Base-by-base conservation (phyloP, 2,113 vertebrate species). In the Pampusana beccarii region DNA sequence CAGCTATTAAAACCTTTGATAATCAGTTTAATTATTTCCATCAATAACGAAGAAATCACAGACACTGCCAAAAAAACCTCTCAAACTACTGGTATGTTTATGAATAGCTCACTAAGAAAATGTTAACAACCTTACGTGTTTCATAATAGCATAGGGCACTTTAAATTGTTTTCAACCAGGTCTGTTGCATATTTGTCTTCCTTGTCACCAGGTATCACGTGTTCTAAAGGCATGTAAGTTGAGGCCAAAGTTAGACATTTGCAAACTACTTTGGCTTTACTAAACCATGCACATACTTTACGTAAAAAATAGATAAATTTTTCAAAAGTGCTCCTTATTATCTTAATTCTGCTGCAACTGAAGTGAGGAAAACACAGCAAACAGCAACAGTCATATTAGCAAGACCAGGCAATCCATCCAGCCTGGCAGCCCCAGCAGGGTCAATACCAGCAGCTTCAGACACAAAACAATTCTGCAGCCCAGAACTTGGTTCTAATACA, bases 341-440 rank as follows among this genome's bases (percentile, higher is more conserved):
- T 40, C 38, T 61, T 65, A 70, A 34, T 78, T 70, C 50, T 91
- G 15, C 60, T 48, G 23, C 69, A 70, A 29, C 18, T 25, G 14
- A 88, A 86, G 31, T 56, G 51, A 81, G 33, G 26, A 65, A 70
- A 80, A 29, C 14, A 15, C 20, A 70, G 64, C 20, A 53, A 81
- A 65, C 8, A 5, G 44, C 24, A 65, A 29, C 6, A 33, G 26
- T 11, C 8, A 2, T 2, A n/a, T 31, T 10, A 24, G 18, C 34
- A 58, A 72, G 23, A 51, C 34, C 20, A 60, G 34, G 26, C 16
- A 64, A 67, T 6, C 33, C 67, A 57, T 5, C 18, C 54, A 70
- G 26, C 24, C 40, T 0, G 0, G 44, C 29, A 58, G 13, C 67
- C 54, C 50, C 62, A 56, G 24, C 48, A 3, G 0, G 3, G 10